Conservation (phyloP, 2,797 vertebrate species). For the Crocodylus rhombifer region DNA sequence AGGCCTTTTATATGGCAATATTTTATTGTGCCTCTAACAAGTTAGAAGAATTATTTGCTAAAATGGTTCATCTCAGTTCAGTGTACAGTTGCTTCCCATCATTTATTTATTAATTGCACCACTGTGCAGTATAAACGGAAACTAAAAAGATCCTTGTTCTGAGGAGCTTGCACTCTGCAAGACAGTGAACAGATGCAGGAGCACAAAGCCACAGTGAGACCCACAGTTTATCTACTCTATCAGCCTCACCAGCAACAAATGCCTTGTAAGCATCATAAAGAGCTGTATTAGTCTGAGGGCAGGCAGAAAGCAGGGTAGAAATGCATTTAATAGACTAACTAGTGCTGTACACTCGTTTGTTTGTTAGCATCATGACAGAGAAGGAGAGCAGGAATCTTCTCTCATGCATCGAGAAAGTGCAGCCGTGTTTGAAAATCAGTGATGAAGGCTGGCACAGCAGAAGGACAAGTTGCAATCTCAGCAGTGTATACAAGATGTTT, state of each 20-base stretch:
- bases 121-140: background rate
- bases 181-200: background rate
- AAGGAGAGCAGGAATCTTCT: too few species aligned
- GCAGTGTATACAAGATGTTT: conserved; percentile 1
- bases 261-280: too few species aligned
- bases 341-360: rapidly evolving
- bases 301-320: too few species aligned
- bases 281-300: too few species aligned
- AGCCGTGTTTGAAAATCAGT: too few species aligned
- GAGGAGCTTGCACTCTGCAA: rapidly evolving
- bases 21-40: too few species aligned
- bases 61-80: background rate
- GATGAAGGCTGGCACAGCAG: background rate
- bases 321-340: too few species aligned
- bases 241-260: rapidly evolving
- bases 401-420: too few species aligned
- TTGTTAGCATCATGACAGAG: background rate
- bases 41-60: background rate
- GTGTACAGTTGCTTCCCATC: rapidly evolving
- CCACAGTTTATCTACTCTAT: too few species aligned
- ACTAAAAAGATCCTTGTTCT: background rate
- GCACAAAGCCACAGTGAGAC: background rate
- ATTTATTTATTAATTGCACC: background rate
- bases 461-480: background rate
- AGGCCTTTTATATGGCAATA: too few species aligned